phyloP scores from a whole-genome alignment of 2,888 invertebrate genomes.

The Falcaria lacertinaria region DNA sequence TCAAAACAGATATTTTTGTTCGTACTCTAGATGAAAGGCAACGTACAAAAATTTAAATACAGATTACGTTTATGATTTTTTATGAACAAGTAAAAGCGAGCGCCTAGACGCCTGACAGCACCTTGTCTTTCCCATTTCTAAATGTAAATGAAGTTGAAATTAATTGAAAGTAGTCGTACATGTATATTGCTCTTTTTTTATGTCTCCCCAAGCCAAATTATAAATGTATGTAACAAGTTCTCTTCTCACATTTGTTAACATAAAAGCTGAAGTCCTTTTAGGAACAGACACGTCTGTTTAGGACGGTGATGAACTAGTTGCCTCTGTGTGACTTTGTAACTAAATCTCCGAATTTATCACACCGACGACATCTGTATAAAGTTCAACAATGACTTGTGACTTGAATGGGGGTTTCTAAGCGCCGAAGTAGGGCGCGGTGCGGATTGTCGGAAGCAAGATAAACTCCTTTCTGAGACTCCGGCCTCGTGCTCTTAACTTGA shows the following conservation, averaged over 20 bases:
- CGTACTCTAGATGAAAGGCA: too few species aligned
- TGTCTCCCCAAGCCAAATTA: not conserved
- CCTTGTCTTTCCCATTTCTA: constrained; percentile 12
- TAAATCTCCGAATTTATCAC: constrained; percentile 19
- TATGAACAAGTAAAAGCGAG: constrained; percentile 14
- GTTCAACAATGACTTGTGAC: constrained; percentile 41
- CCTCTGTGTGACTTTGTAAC: constrained; percentile 9
- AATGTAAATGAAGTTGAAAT: constrained; percentile 6
- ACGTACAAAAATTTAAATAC: too few species aligned
- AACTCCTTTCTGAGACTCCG: constrained; percentile 26
- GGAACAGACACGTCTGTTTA: not conserved
- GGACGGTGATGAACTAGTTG: not conserved
- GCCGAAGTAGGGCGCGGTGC: constrained; percentile 43
- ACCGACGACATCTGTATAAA: constrained; percentile 23
- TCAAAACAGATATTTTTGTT: too few species aligned
- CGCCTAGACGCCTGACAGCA: not conserved
- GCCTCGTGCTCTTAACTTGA: constrained; percentile 24
- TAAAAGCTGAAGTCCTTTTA: not conserved
- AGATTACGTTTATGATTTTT: too few species aligned
- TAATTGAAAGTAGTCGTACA: too few species aligned
- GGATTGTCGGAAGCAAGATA: constrained; percentile 31
- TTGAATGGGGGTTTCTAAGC: constrained; percentile 29
- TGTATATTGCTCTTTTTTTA: too few species aligned
- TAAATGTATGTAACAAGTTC: too few species aligned
- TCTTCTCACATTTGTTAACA: not conserved